Conservation (phyloP, 2,888 invertebrate species). For the Gastracanthus pulcherrimus region DNA sequence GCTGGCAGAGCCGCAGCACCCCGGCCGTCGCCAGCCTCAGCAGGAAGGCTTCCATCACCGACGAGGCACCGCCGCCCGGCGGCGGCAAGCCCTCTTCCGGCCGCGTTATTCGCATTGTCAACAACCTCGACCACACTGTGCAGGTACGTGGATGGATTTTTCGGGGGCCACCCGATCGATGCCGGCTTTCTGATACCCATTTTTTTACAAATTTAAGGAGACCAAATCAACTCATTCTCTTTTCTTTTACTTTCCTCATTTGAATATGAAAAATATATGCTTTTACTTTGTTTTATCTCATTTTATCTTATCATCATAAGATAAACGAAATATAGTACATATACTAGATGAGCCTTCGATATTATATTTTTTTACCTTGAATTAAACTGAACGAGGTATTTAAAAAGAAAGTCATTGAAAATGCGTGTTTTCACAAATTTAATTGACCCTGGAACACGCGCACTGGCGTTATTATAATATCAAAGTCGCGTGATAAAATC, state of each 20-base stretch:
- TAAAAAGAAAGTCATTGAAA: neutral
- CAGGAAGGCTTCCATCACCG: constrained; percentile 90
- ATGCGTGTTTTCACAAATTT: neutral
- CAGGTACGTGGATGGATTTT: constrained; percentile 88
- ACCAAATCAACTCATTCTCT: neutral
- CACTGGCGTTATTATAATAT: neutral
- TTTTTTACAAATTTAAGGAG: too few species aligned
- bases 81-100: constrained; percentile 88
- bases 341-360: too few species aligned
- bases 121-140: constrained; percentile 94
- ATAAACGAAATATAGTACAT: neutral
- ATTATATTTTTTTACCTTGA: too few species aligned
- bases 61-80: constrained; percentile 86
- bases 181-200: neutral
- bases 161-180: neutral
- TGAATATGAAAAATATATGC: neutral
- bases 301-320: too few species aligned
- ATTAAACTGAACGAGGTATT: too few species aligned
- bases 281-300: too few species aligned
- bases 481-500: neutral
- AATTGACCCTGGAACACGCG: neutral
- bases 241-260: neutral
- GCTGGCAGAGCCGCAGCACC: constrained; percentile 81
- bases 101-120: constrained; percentile 94
- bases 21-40: constrained; percentile 81